Conservation (phyloP, 2,888 invertebrate species). For the Mellilla xanthometata region DNA sequence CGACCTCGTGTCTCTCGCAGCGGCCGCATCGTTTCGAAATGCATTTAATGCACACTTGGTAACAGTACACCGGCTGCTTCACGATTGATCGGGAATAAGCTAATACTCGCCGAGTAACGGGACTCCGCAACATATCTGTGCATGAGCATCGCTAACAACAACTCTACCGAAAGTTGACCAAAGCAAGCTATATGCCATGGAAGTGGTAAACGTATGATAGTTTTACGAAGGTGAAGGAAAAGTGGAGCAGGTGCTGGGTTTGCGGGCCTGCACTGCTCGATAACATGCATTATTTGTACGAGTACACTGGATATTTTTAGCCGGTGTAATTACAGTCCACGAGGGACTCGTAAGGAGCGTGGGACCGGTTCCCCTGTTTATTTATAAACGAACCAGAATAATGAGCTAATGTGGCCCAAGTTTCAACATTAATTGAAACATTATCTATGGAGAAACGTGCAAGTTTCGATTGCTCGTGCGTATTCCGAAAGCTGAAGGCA, state of each 20-base stretch:
- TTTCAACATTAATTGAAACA: constrained; percentile 40
- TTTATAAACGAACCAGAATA: constrained; percentile 34
- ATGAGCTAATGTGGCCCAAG: constrained; percentile 21
- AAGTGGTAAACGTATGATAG: no score
- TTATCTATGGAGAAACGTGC: constrained; percentile 37
- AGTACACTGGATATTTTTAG: constrained; percentile 64
- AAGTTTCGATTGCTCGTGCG: constrained; percentile 52
- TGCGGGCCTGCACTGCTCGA: constrained; percentile 51
- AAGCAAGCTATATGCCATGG: no score
- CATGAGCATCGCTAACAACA: constrained; percentile 19
- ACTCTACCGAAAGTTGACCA: background rate
- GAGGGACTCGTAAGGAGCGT: constrained; percentile 43
- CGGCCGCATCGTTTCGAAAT: constrained; percentile 79
- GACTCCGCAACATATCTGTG: constrained; percentile 16
- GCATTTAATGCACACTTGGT: constrained; percentile 79
- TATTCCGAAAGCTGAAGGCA: constrained; percentile 64
- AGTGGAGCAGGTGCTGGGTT: constrained; percentile 57
- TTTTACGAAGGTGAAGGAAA: constrained; percentile 44
- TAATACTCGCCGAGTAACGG: constrained; percentile 46
- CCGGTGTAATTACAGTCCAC: constrained; percentile 44
- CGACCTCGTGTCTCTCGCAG: constrained; percentile 77
- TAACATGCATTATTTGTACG: constrained; percentile 56
- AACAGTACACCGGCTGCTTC: constrained; percentile 53
- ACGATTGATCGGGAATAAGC: constrained; percentile 60
- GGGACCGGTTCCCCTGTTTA: constrained; percentile 47